Evolutionary conservation across 2,797 vertebrate species (phyloP), one percentile per base, ranked within the genome.

Genomic region (Benthosema pterotum): DNA sequence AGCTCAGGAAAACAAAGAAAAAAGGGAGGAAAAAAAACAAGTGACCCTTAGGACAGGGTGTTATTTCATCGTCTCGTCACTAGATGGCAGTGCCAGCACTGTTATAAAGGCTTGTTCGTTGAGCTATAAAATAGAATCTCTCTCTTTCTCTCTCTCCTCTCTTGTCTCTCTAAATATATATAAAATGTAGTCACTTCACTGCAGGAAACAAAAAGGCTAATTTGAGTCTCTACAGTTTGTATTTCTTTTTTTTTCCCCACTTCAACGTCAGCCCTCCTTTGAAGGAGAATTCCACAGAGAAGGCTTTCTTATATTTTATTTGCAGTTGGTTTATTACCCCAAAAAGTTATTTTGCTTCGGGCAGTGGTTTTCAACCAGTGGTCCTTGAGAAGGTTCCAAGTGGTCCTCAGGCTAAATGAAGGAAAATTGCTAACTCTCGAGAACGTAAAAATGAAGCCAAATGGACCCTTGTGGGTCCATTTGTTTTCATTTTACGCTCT

Each of bases 71-170:
- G 72, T 89, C 80, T 38, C 22, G 76, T 90, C 90, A 86, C 79
- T 82, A 90, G 91, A 86, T 88, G 91, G 91, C 92, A 93, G 92
- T 90, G 92, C 92, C 92, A 86, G 92, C 92, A 93, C 92, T 93
- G 92, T 82, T 82, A 87, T 9, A 32, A 32, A 38, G 77, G 74
- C 70, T 86, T 82, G 60, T 72, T 84, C 71, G 22, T 65, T 79
- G 64, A 79, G 79, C 80, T 79, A 85, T 78, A 83, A 85, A 87
- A 88, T 85, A 89, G 9, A 87, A 38, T 67, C 74, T 83, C 59
- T 84, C 57, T 69, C 75, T 83, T 69, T 78, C 57, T 82, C 75
- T 77, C 46, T 38, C 69, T 87, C 74, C n/a, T n/a, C n/a, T n/a
- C n/a, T n/a, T n/a, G n/a, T n/a, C n/a, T n/a, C n/a, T n/a, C n/a